A percentile compares a stretch with the other conserved stretches of the same genome.
Evolutionary conservation across 2,888 invertebrate species (phyloP).

Genomic region (Patella depressa): DNA sequence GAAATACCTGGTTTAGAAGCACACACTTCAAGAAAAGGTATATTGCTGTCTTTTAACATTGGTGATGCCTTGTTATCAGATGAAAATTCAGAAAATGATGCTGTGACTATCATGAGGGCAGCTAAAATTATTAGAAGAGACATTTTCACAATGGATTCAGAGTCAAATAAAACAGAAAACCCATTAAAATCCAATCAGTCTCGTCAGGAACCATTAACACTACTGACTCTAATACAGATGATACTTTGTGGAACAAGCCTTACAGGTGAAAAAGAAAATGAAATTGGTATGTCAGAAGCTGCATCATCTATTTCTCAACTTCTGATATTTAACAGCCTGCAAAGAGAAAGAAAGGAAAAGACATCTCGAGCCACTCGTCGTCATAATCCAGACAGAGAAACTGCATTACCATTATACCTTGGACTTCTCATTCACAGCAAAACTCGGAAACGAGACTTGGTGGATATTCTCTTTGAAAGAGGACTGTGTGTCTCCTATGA

Average conservation of each 20-base stretch:
- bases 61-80: not conserved
- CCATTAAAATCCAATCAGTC: no score
- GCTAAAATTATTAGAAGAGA: not conserved
- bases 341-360: not conserved
- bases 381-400: slow-evolving; percentile 12
- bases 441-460: not conserved
- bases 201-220: not conserved
- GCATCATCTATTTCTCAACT: slow-evolving; percentile 13
- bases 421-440: slow-evolving; percentile 19
- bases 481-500: slow-evolving; percentile 19
- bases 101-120: not conserved
- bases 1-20: not conserved
- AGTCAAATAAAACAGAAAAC: not conserved
- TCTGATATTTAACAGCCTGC: not conserved
- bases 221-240: not conserved
- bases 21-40: not conserved
- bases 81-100: not conserved
- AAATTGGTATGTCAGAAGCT: slow-evolving; percentile 1
- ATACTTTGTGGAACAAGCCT: not conserved
- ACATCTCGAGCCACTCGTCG: not conserved
- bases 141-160: not conserved
- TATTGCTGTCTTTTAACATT: not conserved
- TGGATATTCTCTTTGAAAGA: slow-evolving; percentile 16
- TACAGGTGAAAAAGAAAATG: not conserved
- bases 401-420: slow-evolving; percentile 14